phyloP scores from a whole-genome alignment of 2,888 invertebrate genomes.

The Pristionchus entomophagus region DNA sequence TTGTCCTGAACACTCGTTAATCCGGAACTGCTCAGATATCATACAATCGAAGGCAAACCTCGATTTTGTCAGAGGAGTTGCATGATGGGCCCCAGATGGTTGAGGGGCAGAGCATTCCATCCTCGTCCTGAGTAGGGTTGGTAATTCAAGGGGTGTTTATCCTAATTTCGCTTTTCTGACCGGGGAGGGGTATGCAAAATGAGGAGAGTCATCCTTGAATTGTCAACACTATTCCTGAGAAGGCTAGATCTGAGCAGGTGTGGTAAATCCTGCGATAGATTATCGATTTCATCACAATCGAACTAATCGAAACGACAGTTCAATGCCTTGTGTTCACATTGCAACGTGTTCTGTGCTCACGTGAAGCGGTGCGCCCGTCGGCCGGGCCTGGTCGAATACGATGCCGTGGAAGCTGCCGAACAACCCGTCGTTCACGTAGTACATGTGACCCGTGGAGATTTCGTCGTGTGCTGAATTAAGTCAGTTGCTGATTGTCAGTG shows the following conservation, averaged over 20 bases:
- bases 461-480: conserved; percentile 52
- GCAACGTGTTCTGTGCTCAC: too few relatives aligned
- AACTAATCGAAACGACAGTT: too few relatives aligned
- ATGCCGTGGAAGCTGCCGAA: conserved; percentile 98
- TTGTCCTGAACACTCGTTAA: conserved; percentile 31
- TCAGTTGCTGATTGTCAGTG: neutral
- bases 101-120: neutral
- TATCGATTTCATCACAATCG: too few relatives aligned
- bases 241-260: too few relatives aligned
- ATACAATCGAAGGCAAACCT: conserved; percentile 47
- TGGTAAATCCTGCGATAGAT: too few relatives aligned
- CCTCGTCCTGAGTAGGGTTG: too few relatives aligned
- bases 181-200: too few relatives aligned
- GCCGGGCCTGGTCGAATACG: conserved; percentile 91
- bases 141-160: too few relatives aligned
- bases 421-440: conserved; percentile 98
- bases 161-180: too few relatives aligned
- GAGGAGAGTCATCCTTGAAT: neutral
- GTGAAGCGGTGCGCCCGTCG: conserved; percentile 84
- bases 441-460: conserved; percentile 82
- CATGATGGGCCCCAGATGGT: conserved; percentile 95
- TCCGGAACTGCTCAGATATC: neutral
- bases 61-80: conserved; percentile 86
- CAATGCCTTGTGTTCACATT: too few relatives aligned
- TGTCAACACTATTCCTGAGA: neutral